Evolutionary conservation across 2,888 invertebrate species (phyloP), one percentile per base, ranked within the genome.

Genomic region (Xestobium rufovillosum): DNA sequence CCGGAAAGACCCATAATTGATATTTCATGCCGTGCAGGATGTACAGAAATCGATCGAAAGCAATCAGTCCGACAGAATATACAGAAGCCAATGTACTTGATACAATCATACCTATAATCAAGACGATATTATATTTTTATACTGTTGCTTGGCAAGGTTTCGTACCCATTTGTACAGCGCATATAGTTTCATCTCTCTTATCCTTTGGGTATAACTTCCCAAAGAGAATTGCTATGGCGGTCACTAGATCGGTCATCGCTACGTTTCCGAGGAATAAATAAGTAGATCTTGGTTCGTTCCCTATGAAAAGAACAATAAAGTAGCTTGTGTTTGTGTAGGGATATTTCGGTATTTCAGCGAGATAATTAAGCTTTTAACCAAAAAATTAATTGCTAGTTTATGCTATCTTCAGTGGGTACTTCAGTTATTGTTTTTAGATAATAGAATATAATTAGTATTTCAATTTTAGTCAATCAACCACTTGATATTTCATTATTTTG

Each of bases 211-310:
- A 70, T 13, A 59, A 47, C 44, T 68, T 64, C 1, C 73, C 75
- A 41, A 76, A 71, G 26, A 78, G 60, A 2, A 76, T 69, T 1
- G 75, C 71, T 15, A 73, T 50, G 3, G 77, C 77, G n/a, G 75
- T 73, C n/a, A 78, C 63, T 6, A 77, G 66, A 53, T 79, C 78
- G 0, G 78, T 74, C 39, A 79, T 61, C 0, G 78, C 78, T 2
- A 79, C 75, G 57, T 79, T 80, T 1, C 79, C 79, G 2, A 80
- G 66, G 33, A 79, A 69, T 29, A 79, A 65, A 53, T 79, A 79
- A 0, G 78, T 78, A 39, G 74, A 73, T 49, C 74, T 70, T 4
- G 75, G 76, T 51, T 76, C 71, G 49, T 73, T 71, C 43, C 75
- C 78, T 78, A n/a, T n/a, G n/a, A n/a, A n/a, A n/a, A n/a, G n/a